Percentiles rank a stretch among this genome's conserved stretches.
These are phyloP conservation scores for Ariopsis seemanni DNA, from an alignment of 2,113 vertebrate genomes.

Conservation along the genomic window DNA sequence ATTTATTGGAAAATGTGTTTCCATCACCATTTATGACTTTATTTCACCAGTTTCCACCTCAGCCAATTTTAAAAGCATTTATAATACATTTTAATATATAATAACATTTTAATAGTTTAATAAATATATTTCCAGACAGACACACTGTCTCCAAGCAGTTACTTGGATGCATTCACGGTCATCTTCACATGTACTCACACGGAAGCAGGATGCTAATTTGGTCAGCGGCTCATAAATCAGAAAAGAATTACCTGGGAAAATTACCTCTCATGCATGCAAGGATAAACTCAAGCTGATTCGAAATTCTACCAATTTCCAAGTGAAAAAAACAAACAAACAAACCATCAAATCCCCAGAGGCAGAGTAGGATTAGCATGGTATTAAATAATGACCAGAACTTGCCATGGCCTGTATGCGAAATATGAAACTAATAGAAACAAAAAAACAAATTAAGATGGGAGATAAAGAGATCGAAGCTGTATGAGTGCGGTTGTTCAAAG, in stretches of 20 bases:
- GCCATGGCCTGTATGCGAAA: neutral
- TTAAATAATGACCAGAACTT: constrained; percentile 43
- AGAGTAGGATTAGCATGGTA: constrained; percentile 39
- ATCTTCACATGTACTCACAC: neutral
- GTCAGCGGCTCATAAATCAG: constrained; percentile 13
- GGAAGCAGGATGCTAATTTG: constrained; percentile 26
- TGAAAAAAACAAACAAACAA: constrained; percentile 1
- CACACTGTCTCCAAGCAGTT: neutral
- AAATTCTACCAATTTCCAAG: constrained; percentile 35
- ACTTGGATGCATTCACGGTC: neutral
- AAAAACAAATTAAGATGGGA: neutral
- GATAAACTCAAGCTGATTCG: constrained; percentile 38
- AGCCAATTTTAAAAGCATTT: neutral
- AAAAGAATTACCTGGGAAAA: constrained; percentile 31
- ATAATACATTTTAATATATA: too few species aligned
- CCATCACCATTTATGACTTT: too few species aligned
- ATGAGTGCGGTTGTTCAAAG: neutral
- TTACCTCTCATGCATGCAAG: constrained; percentile 33
- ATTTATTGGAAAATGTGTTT: neutral
- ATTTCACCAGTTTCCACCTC: neutral
- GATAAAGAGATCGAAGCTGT: neutral
- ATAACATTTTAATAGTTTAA: too few species aligned
- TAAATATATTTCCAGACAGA: too few species aligned
- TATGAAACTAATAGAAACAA: neutral
- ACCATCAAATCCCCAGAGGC: constrained; percentile 37